phyloP scores from a whole-genome alignment of 2,888 invertebrate genomes.

The Pristionchus fissidentatus region DNA sequence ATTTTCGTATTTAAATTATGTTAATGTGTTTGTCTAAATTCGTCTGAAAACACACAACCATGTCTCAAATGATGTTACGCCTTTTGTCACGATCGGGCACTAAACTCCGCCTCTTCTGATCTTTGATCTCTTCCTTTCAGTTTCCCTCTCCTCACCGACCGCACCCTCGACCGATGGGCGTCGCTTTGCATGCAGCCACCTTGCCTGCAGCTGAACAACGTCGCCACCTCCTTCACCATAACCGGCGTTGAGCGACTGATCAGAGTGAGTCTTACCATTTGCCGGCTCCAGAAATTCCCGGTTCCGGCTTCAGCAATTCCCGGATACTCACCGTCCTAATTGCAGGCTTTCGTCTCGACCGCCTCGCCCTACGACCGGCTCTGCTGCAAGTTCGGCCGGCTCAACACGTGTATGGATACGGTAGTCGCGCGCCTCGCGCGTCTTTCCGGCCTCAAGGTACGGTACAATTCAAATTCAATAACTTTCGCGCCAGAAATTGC shows the following conservation, averaged over 20 bases:
- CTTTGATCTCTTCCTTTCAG: background rate
- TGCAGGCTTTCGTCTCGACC: slow-evolving; percentile 8
- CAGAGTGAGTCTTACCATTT: background rate
- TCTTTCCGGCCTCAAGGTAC: slow-evolving; percentile 13
- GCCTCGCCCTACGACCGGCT: slow-evolving; percentile 16
- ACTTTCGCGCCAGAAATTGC: background rate
- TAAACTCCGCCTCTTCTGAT: background rate
- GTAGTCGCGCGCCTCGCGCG: background rate
- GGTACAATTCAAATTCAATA: background rate
- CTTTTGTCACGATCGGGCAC: background rate
- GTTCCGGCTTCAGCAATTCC: background rate
- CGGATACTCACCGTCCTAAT: background rate
- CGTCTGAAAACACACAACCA: background rate
- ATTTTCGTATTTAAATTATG: background rate
- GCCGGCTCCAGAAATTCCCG: background rate
- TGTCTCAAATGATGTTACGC: background rate
- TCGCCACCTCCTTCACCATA: slow-evolving; percentile 15
- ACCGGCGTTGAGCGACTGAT: background rate
- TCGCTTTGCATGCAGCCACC: background rate
- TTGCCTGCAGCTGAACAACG: slow-evolving; percentile 1
- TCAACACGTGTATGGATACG: background rate
- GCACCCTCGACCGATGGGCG: slow-evolving; percentile 1
- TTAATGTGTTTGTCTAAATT: background rate
- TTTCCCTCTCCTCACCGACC: slow-evolving; percentile 37
- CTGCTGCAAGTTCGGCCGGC: slow-evolving; percentile 30